Evolutionary conservation across 2,797 vertebrate species (phyloP), one percentile per base, ranked within the genome.

Genomic region (Pteronotus mesoamericanus): DNA sequence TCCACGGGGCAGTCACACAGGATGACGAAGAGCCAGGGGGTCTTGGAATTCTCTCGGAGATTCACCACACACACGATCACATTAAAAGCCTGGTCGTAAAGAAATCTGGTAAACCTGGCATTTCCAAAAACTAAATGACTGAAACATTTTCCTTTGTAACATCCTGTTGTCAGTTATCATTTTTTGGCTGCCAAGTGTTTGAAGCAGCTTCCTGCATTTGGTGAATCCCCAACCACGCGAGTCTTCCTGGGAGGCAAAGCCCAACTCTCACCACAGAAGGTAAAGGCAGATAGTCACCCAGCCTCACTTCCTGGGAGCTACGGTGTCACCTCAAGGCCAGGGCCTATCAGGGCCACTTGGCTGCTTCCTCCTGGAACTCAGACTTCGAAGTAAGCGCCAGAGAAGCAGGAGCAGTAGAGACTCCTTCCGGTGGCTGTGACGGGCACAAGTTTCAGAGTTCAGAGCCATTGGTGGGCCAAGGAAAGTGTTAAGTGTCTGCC

Each of bases 121-220:
- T 89, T 94, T 92, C 57, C 55, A 89, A 64, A 91, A 88, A 79
- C 55, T 82, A 93, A 94, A n/a, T 69, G 85, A 90, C 68, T 44
- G 79, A 46, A 79, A 66, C 16, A 2, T 80, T 93, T 88, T 84
- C 32, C 86, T 88, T 39, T 86, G 78, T 16, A 71, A 53, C 59
- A 95, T 85, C 93, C 51, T 72, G 19, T 59, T 87, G 59, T 78
- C 80, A 85, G 86, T 87, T 94, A 77, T 55, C 61, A 34, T 89
- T 64, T 91, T 86, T 68, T 77, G 84, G 39, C 75, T 91, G n/a
- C n/a, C 29, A 85, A 51, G 19, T 29, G 82, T 84, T 48, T 48
- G 64, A 94, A 94, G 86, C 26, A 79, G 5, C 74, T 89, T 80
- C 69, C 64, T 89, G 19, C 55, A 10, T 86, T 44, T 93, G 69